Evolutionary conservation across 2,888 invertebrate species (phyloP).

Genomic region (Macrophya alboannulata): DNA sequence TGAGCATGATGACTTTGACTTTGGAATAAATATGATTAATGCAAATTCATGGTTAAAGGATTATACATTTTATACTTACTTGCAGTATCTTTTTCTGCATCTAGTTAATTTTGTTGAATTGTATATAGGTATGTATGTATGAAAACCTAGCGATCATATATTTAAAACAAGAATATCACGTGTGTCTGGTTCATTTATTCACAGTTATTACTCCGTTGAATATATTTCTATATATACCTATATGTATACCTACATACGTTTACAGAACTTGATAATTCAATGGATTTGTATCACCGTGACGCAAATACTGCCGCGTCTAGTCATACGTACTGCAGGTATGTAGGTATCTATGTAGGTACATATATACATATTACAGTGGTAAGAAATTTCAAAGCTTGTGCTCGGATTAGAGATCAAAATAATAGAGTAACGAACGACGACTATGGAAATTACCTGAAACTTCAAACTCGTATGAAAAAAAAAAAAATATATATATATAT

Average conservation of each 20-base stretch:
- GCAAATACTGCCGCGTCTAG: neutral
- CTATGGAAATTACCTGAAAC: constrained; percentile 19
- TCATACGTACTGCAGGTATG: neutral
- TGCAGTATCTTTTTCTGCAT: neutral
- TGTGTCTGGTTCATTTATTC: constrained; percentile 3
- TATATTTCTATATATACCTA: neutral
- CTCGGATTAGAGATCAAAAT: neutral
- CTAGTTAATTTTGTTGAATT: neutral
- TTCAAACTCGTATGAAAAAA: neutral
- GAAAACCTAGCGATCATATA: neutral
- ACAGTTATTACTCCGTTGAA: neutral
- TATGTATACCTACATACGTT: neutral
- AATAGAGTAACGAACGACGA: constrained; percentile 6
- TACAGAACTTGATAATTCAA: neutral
- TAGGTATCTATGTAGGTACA: no score
- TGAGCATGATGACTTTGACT: constrained; percentile 11
- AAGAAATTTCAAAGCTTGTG: constrained; percentile 11
- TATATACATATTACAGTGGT: neutral
- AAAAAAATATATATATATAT: neutral
- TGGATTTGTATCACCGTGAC: constrained; percentile 3
- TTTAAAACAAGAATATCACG: neutral
- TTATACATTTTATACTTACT: neutral
- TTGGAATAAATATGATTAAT: constrained; percentile 14
- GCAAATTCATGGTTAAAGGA: neutral
- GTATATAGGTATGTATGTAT: neutral